Evolutionary conservation across 2,113 vertebrate species (phyloP), one percentile per base, ranked within the genome.

Genomic region (Phrynocephalus versicolor): DNA sequence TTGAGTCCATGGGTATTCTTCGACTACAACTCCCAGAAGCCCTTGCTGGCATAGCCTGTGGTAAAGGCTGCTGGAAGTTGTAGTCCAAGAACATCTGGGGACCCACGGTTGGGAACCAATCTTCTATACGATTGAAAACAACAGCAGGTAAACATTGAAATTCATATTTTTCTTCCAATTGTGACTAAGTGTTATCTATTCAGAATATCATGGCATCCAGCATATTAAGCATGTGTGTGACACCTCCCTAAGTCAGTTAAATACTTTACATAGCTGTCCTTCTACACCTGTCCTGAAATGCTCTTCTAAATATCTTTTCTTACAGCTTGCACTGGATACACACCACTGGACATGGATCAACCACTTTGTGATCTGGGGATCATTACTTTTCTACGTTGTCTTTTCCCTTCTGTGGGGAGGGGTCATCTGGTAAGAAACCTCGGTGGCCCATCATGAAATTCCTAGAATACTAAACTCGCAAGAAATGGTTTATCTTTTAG

Each of bases 301-400:
- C 23, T 85, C 13, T 73, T 73, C 18, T 70, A 58, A 12, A 19
- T 55, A 7, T 79, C 0, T 86, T 84, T 64, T 85, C 72, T 89
- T 93, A 21, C 45, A 99, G 99, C 94, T 99, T 90, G 98, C 97
- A n/a, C 95, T 99, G 60, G 99, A 99, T 91, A 99, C 99, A 6
- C 98, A 98, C 86, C 98, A 99, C 95, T 99, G 99, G 99, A 99
- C 99, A 0, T 99, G 99, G 98, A 98, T 99, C 94, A 99, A 99
- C 95, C 99, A 99, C 86, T 98, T 99, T 78, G 97, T 99, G 85
- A 98, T 99, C 93, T 99, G 99, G 99, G 99, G 99, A 55, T 99
- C 98, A 0, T 95, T 99, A 88, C 94, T 98, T 2, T 99, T 99
- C 96, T 99, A 99, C 58, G 92, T 99, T 62, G 88, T 98, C 91